Percentiles rank a stretch among this genome's conserved stretches.
phyloP scores from a whole-genome alignment of 2,888 invertebrate genomes.

The Macrosoma leucophasiata region DNA sequence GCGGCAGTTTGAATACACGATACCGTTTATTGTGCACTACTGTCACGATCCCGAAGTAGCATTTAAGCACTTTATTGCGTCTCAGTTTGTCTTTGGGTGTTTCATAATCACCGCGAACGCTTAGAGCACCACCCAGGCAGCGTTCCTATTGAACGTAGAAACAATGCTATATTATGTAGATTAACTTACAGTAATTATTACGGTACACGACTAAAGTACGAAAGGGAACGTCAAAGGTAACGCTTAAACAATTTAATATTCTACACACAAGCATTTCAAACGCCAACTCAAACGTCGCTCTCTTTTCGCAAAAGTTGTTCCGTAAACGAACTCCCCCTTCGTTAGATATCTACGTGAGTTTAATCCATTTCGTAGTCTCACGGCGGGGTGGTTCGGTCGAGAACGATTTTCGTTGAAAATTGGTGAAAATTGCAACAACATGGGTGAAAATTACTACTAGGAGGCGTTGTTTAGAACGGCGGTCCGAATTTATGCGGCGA shows the following conservation, averaged over 20 bases:
- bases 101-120: constrained; percentile 32
- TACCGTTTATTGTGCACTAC: constrained; percentile 37
- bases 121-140: constrained; percentile 28
- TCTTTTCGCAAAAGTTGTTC: constrained; percentile 69
- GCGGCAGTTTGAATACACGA: constrained; percentile 44
- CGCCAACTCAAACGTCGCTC: constrained; percentile 67
- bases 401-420: constrained; percentile 63
- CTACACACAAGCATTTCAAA: constrained; percentile 70
- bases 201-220: constrained; percentile 50
- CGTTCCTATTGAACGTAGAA: constrained; percentile 33
- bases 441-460: constrained; percentile 67
- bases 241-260: constrained; percentile 75
- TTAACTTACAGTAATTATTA: constrained; percentile 63
- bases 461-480: constrained; percentile 59
- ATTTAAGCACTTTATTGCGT: constrained; percentile 40
- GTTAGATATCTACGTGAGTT: constrained; percentile 75
- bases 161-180: constrained; percentile 52
- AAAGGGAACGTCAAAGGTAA: constrained; percentile 61
- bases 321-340: constrained; percentile 68
- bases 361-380: constrained; percentile 55
- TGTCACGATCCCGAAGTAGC: constrained; percentile 32
- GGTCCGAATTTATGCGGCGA: constrained; percentile 52
- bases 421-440: constrained; percentile 72
- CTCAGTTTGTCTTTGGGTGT: constrained; percentile 31
- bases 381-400: constrained; percentile 46